Conservation (phyloP, 64 coral and sea anemone species). For the Exaiptasia diaphana region DNA sequence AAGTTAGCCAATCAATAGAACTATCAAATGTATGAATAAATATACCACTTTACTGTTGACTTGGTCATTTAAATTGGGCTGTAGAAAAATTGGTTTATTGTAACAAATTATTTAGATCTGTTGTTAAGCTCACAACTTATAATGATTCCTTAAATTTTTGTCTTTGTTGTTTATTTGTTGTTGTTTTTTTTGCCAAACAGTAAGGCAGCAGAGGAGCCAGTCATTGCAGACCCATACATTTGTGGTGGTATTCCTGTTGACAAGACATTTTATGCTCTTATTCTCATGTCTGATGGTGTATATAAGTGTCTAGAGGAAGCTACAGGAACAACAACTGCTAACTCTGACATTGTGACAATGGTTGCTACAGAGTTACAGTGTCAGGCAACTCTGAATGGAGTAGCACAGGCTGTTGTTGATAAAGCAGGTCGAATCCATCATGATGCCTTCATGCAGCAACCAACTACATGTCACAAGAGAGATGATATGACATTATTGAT, state of each 20-base stretch:
- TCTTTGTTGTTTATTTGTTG: no score
- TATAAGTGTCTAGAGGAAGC: constrained; percentile 84
- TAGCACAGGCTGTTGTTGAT: constrained; percentile 90
- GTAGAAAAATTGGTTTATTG: no score
- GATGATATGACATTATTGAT: constrained; percentile 93
- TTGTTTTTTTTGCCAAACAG: no score
- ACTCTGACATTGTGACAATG: constrained; percentile 80
- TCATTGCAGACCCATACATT: constrained; percentile 88
- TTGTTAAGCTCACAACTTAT: no score
- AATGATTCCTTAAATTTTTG: no score
- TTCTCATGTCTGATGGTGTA: constrained; percentile 95
- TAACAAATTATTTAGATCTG: no score
- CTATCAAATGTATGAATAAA: no score
- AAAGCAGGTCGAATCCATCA: constrained; percentile 75
- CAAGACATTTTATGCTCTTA: constrained; percentile 71
- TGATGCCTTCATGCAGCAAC: constrained; percentile 89
- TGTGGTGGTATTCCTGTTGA: constrained; percentile 77
- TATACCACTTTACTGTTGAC: no score
- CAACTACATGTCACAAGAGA: constrained; percentile 80
- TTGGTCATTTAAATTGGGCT: no score
- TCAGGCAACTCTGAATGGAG: constrained; percentile 81
- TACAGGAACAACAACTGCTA: constrained; percentile 51
- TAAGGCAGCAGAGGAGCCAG: constrained; percentile 77
- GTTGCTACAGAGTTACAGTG: constrained; percentile 67
- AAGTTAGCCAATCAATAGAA: background rate